phyloP scores from a whole-genome alignment of 2,888 invertebrate species.

The Megaustenia siamemsis region DNA sequence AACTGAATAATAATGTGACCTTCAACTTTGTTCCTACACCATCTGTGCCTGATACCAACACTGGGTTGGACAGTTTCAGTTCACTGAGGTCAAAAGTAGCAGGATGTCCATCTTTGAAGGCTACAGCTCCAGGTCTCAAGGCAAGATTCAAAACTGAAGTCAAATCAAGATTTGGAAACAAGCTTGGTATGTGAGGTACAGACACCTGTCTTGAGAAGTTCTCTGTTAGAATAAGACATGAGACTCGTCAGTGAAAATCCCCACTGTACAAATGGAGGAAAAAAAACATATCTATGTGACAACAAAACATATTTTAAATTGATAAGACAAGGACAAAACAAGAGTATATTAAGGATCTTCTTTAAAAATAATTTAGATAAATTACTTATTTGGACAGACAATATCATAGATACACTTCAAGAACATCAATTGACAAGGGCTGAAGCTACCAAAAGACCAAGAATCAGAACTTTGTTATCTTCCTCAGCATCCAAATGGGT shows the following conservation, averaged over 20 bases:
- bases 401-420: too few species aligned
- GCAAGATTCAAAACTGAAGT: slow-evolving; percentile 30
- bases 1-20: too few species aligned
- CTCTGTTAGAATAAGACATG: not conserved
- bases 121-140: slow-evolving; percentile 14
- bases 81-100: slow-evolving; percentile 46
- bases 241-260: not conserved
- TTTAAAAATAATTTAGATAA: too few species aligned
- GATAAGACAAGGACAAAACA: not conserved
- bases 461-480: too few species aligned
- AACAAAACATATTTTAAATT: not conserved
- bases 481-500: too few species aligned
- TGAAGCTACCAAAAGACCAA: too few species aligned
- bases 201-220: not conserved
- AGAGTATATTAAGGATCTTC: too few species aligned
- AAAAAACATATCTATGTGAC: not conserved
- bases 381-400: too few species aligned
- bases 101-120: slow-evolving; percentile 19
- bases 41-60: slow-evolving; percentile 95
- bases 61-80: slow-evolving; percentile 83
- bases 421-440: too few species aligned
- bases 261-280: not conserved
- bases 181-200: slow-evolving; percentile 13
- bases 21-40: slow-evolving; percentile 98
- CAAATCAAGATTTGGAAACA: slow-evolving; percentile 23